Base-by-base conservation (phyloP, 2,113 vertebrate genomes). In the Hippocampus guttulatus region DNA sequence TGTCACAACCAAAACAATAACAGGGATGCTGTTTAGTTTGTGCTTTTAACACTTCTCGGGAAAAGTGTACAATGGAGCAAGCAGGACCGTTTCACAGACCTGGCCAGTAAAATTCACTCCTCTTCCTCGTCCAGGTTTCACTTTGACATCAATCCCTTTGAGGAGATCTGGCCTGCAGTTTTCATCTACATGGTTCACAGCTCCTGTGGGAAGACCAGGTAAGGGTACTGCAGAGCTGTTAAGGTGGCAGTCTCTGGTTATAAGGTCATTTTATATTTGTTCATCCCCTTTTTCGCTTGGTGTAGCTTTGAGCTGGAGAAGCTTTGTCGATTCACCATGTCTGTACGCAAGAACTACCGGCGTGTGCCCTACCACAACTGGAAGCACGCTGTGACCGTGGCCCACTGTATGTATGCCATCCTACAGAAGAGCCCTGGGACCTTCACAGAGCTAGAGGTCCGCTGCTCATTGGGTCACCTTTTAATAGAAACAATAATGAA, bases 361-460 rank as follows among this genome's bases (percentile, higher is more conserved):
- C 94, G 97, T 16, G 97, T 99, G 69, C 97, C 97, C n/a, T 99
- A 99, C 82, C 97, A 99, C 93, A 99, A 99, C 90, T 99, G 97
- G 97, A 99, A 99, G 79, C 97, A 99, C 0, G 97, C 97, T 0
- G 92, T 99, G 74, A 98, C 95, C 0, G 97, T 99, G 45, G 96
- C 93, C 0, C 97, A 99, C 86, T 98, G 97, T 86, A 99, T 99
- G 97, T 99, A 95, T 0, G 94, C 92, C 83, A 98, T 99, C 61
- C 91, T 99, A 25, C 96, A 99, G 88, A 96, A 92, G 87, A 94
- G 90, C 75, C 77, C 90, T 27, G 93, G 89, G 61, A 92, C 95
- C 69, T 98, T 99, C 91, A 95, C 95, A 6, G 96, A 99, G 55
- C 84, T 98, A 1, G 97, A 99, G 96, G 97, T 99, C 85, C 72